Conservation (phyloP, 2,888 invertebrate genomes). For the Helobdella robusta region DNA sequence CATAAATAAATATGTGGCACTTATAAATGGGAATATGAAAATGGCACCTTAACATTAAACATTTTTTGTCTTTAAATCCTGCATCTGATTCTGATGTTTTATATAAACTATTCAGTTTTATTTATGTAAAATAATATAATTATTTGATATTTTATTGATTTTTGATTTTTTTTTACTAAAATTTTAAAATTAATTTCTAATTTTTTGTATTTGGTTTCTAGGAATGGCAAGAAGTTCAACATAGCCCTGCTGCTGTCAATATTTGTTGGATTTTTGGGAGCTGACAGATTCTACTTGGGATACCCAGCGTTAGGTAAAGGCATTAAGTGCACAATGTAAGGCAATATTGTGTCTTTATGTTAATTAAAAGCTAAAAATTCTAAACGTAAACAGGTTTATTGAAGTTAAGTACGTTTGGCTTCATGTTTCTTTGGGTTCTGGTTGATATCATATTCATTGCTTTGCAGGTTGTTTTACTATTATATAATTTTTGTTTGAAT, state of each 20-base stretch:
- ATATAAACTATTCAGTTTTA: too few relatives aligned
- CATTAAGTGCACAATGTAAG: slow-evolving; percentile 11
- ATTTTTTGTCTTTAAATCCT: neutral
- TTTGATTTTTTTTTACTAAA: neutral
- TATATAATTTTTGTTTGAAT: neutral
- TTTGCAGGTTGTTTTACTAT: slow-evolving; percentile 64
- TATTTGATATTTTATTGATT: neutral
- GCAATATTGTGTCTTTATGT: neutral
- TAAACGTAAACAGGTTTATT: slow-evolving; percentile 58
- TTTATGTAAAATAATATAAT: too few relatives aligned
- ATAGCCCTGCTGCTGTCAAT: slow-evolving; percentile 83
- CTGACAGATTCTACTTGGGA: slow-evolving; percentile 94
- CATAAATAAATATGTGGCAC: too few relatives aligned
- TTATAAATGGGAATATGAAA: too few relatives aligned
- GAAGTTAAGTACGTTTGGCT: slow-evolving; percentile 88
- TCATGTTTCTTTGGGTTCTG: slow-evolving; percentile 85
- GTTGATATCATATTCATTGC: slow-evolving; percentile 88
- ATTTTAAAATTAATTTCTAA: neutral
- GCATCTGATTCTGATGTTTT: neutral
- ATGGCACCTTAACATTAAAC: neutral
- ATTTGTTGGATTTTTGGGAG: slow-evolving; percentile 93
- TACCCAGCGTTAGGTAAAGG: slow-evolving; percentile 74
- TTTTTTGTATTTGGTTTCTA: slow-evolving; percentile 46
- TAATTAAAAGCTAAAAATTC: neutral
- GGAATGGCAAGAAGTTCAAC: slow-evolving; percentile 87